Conservation (phyloP, 2,113 vertebrate species). For the Myanophis thanlyinensis region DNA sequence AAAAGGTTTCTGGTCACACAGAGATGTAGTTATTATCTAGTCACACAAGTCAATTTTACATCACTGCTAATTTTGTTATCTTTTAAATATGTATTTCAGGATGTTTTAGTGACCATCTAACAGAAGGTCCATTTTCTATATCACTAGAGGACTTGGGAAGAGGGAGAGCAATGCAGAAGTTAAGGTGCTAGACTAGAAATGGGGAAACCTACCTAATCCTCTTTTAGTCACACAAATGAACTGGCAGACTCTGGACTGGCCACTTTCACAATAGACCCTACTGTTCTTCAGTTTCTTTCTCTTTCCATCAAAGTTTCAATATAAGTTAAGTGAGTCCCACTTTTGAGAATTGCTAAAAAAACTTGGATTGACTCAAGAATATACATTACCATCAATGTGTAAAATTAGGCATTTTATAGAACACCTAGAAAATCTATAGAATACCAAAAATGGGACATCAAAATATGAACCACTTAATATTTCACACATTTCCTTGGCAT, state of each 20-base stretch:
- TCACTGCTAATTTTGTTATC: neutral
- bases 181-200: neutral
- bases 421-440: neutral
- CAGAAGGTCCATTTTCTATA: neutral
- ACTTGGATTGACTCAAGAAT: neutral
- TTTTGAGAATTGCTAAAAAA: slow-evolving; percentile 14
- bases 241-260: neutral
- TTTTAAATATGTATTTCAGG: neutral
- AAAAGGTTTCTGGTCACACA: neutral
- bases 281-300: neutral
- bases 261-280: neutral
- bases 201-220: neutral
- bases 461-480: neutral
- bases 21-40: neutral
- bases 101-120: neutral
- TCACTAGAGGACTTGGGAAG: neutral
- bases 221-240: neutral
- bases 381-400: neutral
- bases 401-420: neutral
- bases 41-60: neutral
- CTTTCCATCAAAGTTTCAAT: neutral
- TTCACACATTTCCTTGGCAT: neutral
- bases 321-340: neutral
- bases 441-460: no score
- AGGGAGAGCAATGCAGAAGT: neutral